These are phyloP conservation scores for Lagopus leucura DNA, from an alignment of 2,113 vertebrate genomes.

Conservation along the genomic window DNA sequence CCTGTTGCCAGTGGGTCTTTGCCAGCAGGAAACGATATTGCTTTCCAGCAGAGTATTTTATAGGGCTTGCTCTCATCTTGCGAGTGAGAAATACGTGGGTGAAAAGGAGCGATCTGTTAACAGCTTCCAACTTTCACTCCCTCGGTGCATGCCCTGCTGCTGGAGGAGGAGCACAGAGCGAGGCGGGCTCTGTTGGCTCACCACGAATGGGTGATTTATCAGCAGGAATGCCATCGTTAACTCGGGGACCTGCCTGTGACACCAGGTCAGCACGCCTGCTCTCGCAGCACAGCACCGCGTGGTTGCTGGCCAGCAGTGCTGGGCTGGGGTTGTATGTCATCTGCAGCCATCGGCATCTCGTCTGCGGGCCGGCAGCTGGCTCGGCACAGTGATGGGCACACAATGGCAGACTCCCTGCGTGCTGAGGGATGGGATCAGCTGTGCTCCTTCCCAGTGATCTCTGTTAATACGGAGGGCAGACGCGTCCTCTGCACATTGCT, in stretches of 20 bases:
- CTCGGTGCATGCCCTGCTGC: accelerated
- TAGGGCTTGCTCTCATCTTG: background rate
- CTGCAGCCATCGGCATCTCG: background rate
- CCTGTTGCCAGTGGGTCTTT: background rate
- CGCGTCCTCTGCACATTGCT: background rate
- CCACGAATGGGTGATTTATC: background rate
- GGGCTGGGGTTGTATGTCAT: background rate
- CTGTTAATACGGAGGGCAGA: background rate
- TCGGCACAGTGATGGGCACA: background rate
- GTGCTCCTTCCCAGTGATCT: background rate
- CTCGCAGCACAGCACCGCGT: accelerated
- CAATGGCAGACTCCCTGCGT: background rate
- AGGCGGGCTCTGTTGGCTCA: background rate
- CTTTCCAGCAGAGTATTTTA: background rate
- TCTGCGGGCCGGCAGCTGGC: background rate
- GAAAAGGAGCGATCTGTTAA: background rate
- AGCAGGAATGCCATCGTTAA: background rate
- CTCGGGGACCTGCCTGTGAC: background rate
- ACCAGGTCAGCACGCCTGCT: background rate
- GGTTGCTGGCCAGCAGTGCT: background rate
- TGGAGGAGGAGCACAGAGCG: background rate
- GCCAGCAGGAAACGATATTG: background rate
- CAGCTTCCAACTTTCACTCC: background rate
- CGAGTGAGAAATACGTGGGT: background rate
- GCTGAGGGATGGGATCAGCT: background rate